A percentile compares a stretch with the other conserved stretches of the same genome.
Evolutionary conservation across 2,797 vertebrate genomes (phyloP).

Genomic region (Helarctos malayanus): DNA sequence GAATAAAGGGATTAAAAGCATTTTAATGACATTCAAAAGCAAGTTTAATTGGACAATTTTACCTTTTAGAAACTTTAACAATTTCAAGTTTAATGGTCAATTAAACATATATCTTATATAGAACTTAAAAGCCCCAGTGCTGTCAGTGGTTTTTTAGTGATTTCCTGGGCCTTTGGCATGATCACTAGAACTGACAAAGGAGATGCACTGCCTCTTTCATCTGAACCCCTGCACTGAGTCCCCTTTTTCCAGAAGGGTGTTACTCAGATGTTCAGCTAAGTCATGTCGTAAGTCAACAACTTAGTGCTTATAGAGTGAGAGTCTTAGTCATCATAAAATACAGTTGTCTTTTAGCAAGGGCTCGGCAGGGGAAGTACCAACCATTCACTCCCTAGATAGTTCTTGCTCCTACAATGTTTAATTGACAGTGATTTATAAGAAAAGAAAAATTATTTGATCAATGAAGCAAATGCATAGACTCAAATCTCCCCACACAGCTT

Average conservation of each 20-base stretch:
- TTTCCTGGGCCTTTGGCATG: neutral
- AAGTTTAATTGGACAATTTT: slow-evolving; percentile 30
- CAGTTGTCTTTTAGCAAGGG: neutral
- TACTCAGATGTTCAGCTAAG: neutral
- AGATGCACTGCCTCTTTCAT: neutral
- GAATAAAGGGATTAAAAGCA: neutral
- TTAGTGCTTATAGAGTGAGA: neutral
- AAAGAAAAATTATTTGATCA: neutral
- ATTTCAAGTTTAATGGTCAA: neutral
- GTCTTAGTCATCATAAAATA: neutral
- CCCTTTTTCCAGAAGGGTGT: neutral
- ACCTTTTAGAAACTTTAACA: neutral
- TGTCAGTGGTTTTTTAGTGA: slow-evolving; percentile 20
- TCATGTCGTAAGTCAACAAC: neutral
- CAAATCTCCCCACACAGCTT: neutral
- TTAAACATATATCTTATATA: neutral
- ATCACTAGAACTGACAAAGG: neutral
- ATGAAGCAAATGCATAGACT: neutral
- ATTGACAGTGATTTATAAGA: slow-evolving; percentile 5
- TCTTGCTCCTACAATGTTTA: neutral
- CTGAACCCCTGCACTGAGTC: neutral
- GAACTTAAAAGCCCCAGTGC: neutral
- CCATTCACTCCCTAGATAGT: neutral
- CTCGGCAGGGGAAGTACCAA: neutral
- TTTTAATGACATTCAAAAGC: slow-evolving; percentile 41